Evolutionary conservation across 2,797 vertebrate species (phyloP).

Genomic region (Neoniphon sammara): DNA sequence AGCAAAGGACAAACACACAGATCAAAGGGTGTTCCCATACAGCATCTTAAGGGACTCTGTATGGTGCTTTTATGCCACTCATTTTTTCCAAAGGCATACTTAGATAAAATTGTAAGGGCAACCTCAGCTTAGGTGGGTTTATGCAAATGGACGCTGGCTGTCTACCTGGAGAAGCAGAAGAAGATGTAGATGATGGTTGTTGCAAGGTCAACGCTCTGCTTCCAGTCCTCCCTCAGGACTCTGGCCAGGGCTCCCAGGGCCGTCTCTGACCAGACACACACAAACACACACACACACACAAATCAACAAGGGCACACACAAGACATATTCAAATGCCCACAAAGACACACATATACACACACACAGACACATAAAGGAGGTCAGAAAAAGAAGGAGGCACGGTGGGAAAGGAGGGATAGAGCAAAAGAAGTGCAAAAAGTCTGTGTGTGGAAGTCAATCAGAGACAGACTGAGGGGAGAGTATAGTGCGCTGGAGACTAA

Average conservation of each 20-base stretch:
- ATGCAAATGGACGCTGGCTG: background rate
- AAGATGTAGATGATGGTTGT: conserved; percentile 95
- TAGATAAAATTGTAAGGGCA: too few species aligned
- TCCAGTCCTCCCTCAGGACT: conserved; percentile 95
- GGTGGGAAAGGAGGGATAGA: background rate
- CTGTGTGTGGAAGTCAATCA: conserved; percentile 14
- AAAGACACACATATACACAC: background rate
- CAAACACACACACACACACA: conserved; percentile 16
- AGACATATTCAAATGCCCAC: conserved; percentile 34
- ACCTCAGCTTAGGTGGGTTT: background rate
- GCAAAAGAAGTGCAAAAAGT: conserved; percentile 14
- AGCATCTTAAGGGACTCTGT: too few species aligned
- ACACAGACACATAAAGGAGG: background rate
- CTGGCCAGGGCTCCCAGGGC: conserved; percentile 90
- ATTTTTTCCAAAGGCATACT: too few species aligned
- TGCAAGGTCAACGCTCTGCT: conserved; percentile 92
- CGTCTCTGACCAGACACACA: conserved; percentile 82
- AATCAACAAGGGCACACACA: background rate
- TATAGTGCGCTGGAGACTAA: conserved; percentile 24
- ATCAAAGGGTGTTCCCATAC: too few species aligned
- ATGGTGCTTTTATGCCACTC: too few species aligned
- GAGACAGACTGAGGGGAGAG: conserved; percentile 10
- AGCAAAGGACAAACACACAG: too few species aligned
- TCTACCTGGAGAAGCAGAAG: conserved; percentile 95
- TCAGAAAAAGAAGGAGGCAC: background rate